These are phyloP conservation scores for Drosophila neutralis DNA, from an alignment of 2,888 invertebrate species.

Conservation along the genomic window DNA sequence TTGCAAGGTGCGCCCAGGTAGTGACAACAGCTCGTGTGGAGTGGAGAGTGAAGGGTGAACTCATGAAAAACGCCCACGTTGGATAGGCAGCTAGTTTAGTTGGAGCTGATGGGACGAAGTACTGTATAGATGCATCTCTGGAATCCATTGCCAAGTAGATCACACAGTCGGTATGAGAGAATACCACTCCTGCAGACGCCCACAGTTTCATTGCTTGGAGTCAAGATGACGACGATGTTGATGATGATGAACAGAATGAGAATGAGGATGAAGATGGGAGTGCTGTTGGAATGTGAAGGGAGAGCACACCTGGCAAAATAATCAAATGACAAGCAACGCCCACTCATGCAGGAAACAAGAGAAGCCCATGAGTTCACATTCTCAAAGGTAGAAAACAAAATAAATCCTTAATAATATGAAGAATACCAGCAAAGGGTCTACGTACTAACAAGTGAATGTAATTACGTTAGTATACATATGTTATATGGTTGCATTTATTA, in stretches of 20 bases:
- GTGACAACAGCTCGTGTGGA: conserved; percentile 24
- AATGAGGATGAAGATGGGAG: conserved; percentile 12
- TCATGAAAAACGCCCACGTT: conserved; percentile 56
- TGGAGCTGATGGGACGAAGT: conserved; percentile 29
- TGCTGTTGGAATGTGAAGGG: conserved; percentile 25
- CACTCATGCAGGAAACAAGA: conserved; percentile 46
- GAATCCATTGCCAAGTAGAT: conserved; percentile 65
- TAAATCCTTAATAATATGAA: conserved; percentile 10
- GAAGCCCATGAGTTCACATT: conserved; percentile 36
- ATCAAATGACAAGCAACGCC: conserved; percentile 52
- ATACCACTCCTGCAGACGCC: conserved; percentile 56
- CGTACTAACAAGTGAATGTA: conserved; percentile 2
- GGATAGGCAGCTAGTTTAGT: conserved; percentile 46
- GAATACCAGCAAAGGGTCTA: conserved; percentile 3
- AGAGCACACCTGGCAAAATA: conserved; percentile 27
- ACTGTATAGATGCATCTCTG: conserved; percentile 45
- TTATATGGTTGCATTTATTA: neutral
- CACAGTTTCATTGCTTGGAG: conserved; percentile 34
- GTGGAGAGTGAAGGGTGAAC: conserved; percentile 9
- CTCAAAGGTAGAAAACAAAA: conserved; percentile 12
- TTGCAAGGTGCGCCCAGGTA: conserved; percentile 26
- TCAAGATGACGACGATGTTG: conserved; percentile 14
- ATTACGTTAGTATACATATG: conserved; percentile 9
- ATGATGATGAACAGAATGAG: conserved; percentile 13
- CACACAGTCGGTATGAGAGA: conserved; percentile 50